Conservation (phyloP, 2,888 invertebrate genomes). For the Ariolimax columbianus region DNA sequence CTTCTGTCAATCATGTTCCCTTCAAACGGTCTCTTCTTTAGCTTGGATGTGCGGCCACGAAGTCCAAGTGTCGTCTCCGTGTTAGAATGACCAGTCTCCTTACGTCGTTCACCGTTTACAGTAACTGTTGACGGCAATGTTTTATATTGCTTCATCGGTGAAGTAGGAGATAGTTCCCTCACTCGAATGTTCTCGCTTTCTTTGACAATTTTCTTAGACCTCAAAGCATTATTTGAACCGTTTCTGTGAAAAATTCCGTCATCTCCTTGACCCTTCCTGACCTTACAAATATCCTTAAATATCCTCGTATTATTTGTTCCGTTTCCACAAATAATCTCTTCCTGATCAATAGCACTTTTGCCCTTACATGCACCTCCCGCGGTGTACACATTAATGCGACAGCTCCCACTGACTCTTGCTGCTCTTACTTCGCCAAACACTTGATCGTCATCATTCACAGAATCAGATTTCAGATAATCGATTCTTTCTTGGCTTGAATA, state of each 20-base stretch:
- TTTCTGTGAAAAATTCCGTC: too few relatives aligned
- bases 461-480: neutral
- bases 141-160: neutral
- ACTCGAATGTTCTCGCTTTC: constrained; percentile 22
- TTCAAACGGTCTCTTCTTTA: too few relatives aligned
- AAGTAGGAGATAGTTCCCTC: neutral
- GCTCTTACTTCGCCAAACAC: neutral
- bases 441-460: neutral
- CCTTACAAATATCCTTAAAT: too few relatives aligned
- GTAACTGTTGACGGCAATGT: neutral
- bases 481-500: neutral
- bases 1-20: too few relatives aligned
- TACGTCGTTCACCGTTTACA: neutral
- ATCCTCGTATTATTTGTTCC: too few relatives aligned
- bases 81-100: neutral
- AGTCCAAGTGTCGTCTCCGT: neutral
- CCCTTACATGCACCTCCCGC: neutral
- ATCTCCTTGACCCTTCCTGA: neutral
- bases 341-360: too few relatives aligned
- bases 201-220: constrained; percentile 23
- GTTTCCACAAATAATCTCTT: too few relatives aligned
- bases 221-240: neutral
- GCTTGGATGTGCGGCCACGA: neutral
- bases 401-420: too few relatives aligned
- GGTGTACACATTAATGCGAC: too few relatives aligned